Evolutionary conservation across 2,797 vertebrate species (phyloP).

Genomic region (Notamacropus eugenii): DNA sequence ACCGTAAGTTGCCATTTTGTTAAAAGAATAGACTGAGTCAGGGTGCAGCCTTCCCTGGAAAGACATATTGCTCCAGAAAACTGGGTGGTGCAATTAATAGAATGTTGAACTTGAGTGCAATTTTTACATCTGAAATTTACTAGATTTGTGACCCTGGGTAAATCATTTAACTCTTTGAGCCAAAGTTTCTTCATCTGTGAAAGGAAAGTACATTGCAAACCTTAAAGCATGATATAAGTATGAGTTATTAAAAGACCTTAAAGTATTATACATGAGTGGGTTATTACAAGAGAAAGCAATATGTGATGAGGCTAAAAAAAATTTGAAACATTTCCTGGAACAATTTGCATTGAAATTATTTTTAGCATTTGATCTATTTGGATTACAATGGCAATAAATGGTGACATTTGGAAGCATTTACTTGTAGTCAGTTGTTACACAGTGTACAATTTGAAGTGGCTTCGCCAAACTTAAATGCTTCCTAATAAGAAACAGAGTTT

Average conservation of each 20-base stretch:
- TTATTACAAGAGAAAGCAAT: not conserved
- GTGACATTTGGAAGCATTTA: not conserved
- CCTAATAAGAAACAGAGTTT: constrained; percentile 6
- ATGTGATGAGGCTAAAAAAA: not conserved
- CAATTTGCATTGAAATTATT: constrained; percentile 15
- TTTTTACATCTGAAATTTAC: not conserved
- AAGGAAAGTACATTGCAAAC: not conserved
- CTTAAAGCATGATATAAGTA: not conserved
- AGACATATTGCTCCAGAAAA: not conserved
- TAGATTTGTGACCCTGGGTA: not conserved
- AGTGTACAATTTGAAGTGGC: not conserved
- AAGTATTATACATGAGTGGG: not conserved
- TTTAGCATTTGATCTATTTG: not conserved
- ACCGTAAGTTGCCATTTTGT: constrained; percentile 84
- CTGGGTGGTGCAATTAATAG: not conserved
- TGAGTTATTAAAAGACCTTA: not conserved
- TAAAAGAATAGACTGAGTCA: not conserved
- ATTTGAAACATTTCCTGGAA: not conserved
- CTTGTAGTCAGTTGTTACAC: not conserved
- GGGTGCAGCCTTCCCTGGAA: not conserved
- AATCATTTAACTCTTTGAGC: not conserved
- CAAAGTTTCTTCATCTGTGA: not conserved
- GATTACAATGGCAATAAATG: not conserved
- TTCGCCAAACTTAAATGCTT: not conserved
- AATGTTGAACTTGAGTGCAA: not conserved